Conservation (phyloP, 92 coral and sea anemone species). For the Phymanthus crucifer region DNA sequence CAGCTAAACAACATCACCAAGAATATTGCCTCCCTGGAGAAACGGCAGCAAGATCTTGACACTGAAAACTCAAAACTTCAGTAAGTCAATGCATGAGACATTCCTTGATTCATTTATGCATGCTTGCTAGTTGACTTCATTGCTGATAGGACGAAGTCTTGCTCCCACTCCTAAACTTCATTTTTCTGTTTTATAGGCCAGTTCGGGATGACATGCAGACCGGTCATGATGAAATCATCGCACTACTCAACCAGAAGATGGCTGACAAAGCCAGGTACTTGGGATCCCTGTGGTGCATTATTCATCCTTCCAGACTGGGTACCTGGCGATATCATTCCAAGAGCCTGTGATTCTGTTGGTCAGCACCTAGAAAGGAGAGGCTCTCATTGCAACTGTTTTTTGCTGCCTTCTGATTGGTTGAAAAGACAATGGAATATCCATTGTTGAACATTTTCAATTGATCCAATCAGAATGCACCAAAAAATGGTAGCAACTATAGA, state of each 20-base stretch:
- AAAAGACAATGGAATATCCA: too few species aligned
- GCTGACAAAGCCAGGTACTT: slow-evolving; percentile 91
- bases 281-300: not conserved
- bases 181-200: slow-evolving; percentile 50
- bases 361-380: too few species aligned
- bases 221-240: slow-evolving; percentile 90
- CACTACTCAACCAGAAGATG: slow-evolving; percentile 94
- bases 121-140: not conserved
- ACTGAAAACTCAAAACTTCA: slow-evolving; percentile 83
- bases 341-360: too few species aligned
- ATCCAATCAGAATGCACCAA: too few species aligned
- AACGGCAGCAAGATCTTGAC: slow-evolving; percentile 71
- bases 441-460: too few species aligned
- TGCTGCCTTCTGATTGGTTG: too few species aligned
- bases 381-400: too few species aligned
- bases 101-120: not conserved
- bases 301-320: not conserved
- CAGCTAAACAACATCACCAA: slow-evolving; percentile 65
- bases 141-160: not conserved
- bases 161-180: too few species aligned
- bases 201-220: slow-evolving; percentile 89
- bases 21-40: slow-evolving; percentile 75
- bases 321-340: too few species aligned
- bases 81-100: slow-evolving; percentile 46
- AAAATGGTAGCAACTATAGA: too few species aligned